Evolutionary conservation across 2,888 invertebrate genomes (phyloP).

Genomic region (Timandra comae): DNA sequence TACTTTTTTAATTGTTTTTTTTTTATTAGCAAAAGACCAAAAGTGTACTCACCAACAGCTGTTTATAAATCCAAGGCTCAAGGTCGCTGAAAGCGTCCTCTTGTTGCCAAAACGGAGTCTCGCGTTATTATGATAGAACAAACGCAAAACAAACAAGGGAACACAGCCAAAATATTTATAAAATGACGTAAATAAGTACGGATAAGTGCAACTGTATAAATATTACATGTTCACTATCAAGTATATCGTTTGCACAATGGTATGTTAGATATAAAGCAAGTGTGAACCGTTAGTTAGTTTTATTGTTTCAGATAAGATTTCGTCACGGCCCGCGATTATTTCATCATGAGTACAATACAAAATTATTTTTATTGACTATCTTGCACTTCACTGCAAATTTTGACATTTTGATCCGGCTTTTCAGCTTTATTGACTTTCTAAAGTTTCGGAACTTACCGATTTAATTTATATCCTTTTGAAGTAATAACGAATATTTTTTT

Average conservation of each 20-base stretch:
- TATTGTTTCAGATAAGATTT: conserved; percentile 32
- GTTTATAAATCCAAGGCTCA: conserved; percentile 61
- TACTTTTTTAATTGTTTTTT: background rate
- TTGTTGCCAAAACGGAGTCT: conserved; percentile 47
- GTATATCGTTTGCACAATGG: conserved; percentile 3
- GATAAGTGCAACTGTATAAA: conserved; percentile 53
- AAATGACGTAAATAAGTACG: conserved; percentile 55
- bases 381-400: too few species aligned
- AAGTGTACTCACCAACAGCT: conserved; percentile 63
- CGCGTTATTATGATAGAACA: conserved; percentile 53
- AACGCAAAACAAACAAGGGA: conserved; percentile 47
- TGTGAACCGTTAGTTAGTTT: conserved; percentile 13
- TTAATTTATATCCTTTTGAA: too few species aligned
- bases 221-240: conserved; percentile 19
- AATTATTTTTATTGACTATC: too few species aligned
- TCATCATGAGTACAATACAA: conserved; percentile 33
- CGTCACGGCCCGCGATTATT: conserved; percentile 32
- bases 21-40: conserved; percentile 12
- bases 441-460: too few species aligned
- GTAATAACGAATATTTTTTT: too few species aligned
- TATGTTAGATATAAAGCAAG: conserved; percentile 7
- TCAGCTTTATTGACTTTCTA: too few species aligned
- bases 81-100: conserved; percentile 45
- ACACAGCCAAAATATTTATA: conserved; percentile 60
- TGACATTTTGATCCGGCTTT: too few species aligned